Base-by-base conservation (phyloP, 2,888 invertebrate species). In the Pterobdella sp. region DNA sequence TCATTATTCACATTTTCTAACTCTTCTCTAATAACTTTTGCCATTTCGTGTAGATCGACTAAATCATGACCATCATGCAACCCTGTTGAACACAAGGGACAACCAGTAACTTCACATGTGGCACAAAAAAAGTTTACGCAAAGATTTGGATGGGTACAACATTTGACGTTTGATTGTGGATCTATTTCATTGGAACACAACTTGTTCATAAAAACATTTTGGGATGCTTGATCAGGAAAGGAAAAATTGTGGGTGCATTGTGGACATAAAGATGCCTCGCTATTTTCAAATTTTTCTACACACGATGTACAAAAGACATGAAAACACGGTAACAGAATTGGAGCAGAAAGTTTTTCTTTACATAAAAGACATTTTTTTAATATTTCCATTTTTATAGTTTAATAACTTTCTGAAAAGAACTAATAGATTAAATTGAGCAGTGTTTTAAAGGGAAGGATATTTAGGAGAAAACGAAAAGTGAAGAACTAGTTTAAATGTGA, bases 71-170 rank as follows among this genome's bases (percentile, higher is more conserved):
- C 32, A 36, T 71, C 71, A 29, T 71, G 71, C 29, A 14, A 31
- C 22, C 71, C 52, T 10, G 63, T 71, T 10, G 71, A 71, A 52
- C 71, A 71, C 32, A 71, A 35, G 14, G 71, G 71, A 36, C 71
- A 71, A 31, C 71, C 71, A 10, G 63, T 35, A 10, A 60, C 63
- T 71, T 71, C 71, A 32, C 71, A 71, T 14, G 60, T 56, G 34
- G 63, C 71, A 22, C 71, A 71, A 29, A 71, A 71, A 34, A 71
- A 71, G 26, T 71, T 71, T 1, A 71, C 56, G 34, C 36, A 26
- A 35, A 52, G 56, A 63, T 37, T 71, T 0, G 71, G 71, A 63
- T 71, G 71, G 18, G 22, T 42, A 31, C 29, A 32, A 32, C 69
- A 69, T 22, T 29, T 31, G 14, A 31, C 52, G 10, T 63, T 63